Evolutionary conservation across 1,140 invertebrate genomes (phyloP).

Genomic region (Drosophila dunni): DNA sequence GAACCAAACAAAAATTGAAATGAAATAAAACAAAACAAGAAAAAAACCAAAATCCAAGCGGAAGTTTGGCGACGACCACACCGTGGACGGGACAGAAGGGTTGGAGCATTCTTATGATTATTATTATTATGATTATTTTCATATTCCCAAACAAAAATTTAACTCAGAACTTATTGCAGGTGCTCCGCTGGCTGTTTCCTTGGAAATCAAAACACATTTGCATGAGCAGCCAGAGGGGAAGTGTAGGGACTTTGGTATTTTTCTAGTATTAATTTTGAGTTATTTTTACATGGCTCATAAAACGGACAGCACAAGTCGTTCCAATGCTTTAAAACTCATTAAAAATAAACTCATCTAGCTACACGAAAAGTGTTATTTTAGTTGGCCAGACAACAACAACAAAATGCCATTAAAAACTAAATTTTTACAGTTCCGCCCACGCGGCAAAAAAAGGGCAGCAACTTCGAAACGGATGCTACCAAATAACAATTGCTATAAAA

Average conservation of each 20-base stretch:
- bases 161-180: constrained; percentile 53
- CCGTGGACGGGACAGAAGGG: constrained; percentile 3
- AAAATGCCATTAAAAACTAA: constrained; percentile 53
- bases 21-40: constrained; percentile 32
- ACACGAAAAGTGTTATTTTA: constrained; percentile 73
- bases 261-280: constrained; percentile 42
- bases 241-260: constrained; percentile 20
- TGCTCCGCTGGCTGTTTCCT: constrained; percentile 45
- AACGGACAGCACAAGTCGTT: constrained; percentile 27
- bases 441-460: constrained; percentile 20
- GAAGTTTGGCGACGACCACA: constrained; percentile 69
- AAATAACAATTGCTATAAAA: constrained; percentile 44
- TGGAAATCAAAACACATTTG: constrained; percentile 42
- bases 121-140: constrained; percentile 56
- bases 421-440: constrained; percentile 70
- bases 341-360: constrained; percentile 46
- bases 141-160: constrained; percentile 33
- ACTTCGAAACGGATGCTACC: constrained; percentile 32
- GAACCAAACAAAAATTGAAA: background rate
- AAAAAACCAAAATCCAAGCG: constrained; percentile 29
- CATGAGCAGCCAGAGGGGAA: background rate
- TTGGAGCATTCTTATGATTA: constrained; percentile 56
- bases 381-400: constrained; percentile 50
- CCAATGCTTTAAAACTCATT: constrained; percentile 64
- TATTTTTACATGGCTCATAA: constrained; percentile 60